Evolutionary conservation across 2,797 vertebrate genomes (phyloP), one percentile per base, ranked within the genome.

Genomic region (Macroramphosus scolopax): DNA sequence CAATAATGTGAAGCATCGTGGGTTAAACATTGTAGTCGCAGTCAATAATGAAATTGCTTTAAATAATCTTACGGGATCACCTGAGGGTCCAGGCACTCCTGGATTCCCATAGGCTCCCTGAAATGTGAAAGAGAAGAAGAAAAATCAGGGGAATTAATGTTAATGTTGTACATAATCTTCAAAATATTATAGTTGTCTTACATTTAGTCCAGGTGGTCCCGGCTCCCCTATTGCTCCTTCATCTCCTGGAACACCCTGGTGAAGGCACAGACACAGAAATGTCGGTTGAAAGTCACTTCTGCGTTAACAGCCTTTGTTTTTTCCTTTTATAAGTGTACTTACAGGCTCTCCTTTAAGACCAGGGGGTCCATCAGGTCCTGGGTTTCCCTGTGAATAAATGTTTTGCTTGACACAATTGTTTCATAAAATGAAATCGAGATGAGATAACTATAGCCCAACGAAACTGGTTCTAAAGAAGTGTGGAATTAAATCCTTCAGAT

Each of bases 31-130:
- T 48, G 64, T 33, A 46, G 31, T 38, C 33, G 24, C n/a, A 38
- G 43, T 55, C 25, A 68, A 57, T 51, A 55, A 55, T 74, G 29
- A 56, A 83, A 80, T 65, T 80, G 72, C 71, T 75, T 83, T 72
- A 83, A 78, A 69, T 82, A 87, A 85, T 90, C 89, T 92, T 92
- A 92, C 91, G 56, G 88, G 90, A 87, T 92, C 91, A 91, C 91
- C 89, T 89, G 84, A 88, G 67, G 88, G 77, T 80, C 91, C 91
- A 75, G 66, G 59, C 35, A 79, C 80, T 77, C 90, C 91, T 67
- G 61, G 60, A 74, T 81, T 82, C 43, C 91, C 91, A 82, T 20
- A 74, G 52, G 69, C 56, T 59, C 87, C 89, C 91, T 91, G 46
- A 43, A 82, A 63, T 37, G 5, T 51, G 2, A 52, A 9, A 32